phyloP scores from a whole-genome alignment of 1,140 invertebrate genomes.

The Heliothis subflexa region DNA sequence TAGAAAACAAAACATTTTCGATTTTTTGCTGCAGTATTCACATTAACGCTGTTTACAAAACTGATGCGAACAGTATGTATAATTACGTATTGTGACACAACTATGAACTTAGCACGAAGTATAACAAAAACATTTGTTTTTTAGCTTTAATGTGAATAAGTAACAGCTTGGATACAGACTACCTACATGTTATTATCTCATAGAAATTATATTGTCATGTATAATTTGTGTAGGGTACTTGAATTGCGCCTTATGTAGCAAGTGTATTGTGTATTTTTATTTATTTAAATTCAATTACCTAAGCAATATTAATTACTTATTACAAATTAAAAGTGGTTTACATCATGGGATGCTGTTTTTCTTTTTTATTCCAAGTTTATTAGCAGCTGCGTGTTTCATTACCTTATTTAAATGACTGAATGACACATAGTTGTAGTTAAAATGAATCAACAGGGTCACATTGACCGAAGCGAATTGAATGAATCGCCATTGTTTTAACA shows the following conservation, averaged over 20 bases:
- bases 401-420: background rate
- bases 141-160: slow-evolving; percentile 59
- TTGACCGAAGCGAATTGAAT: no score
- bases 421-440: background rate
- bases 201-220: slow-evolving; percentile 61
- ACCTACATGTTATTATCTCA: slow-evolving; percentile 49
- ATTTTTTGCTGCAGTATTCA: slow-evolving; percentile 52
- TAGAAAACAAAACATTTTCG: slow-evolving; percentile 26
- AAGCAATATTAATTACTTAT: slow-evolving; percentile 81
- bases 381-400: background rate
- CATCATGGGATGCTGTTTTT: slow-evolving; percentile 56
- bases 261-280: slow-evolving; percentile 79
- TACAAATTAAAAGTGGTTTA: slow-evolving; percentile 79
- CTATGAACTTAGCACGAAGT: slow-evolving; percentile 28
- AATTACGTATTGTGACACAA: background rate
- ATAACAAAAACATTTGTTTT: slow-evolving; percentile 25
- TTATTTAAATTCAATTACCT: slow-evolving; percentile 79
- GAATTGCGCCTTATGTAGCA: slow-evolving; percentile 70
- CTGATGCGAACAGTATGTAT: background rate
- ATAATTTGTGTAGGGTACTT: slow-evolving; percentile 68
- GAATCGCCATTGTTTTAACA: no score
- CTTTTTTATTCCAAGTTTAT: slow-evolving; percentile 1
- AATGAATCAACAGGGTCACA: background rate
- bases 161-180: slow-evolving; percentile 47
- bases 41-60: slow-evolving; percentile 51